A percentile compares a stretch with the other conserved stretches of the same genome.
phyloP scores from a whole-genome alignment of 2,113 vertebrate species.

The Mormoops blainvillei region DNA sequence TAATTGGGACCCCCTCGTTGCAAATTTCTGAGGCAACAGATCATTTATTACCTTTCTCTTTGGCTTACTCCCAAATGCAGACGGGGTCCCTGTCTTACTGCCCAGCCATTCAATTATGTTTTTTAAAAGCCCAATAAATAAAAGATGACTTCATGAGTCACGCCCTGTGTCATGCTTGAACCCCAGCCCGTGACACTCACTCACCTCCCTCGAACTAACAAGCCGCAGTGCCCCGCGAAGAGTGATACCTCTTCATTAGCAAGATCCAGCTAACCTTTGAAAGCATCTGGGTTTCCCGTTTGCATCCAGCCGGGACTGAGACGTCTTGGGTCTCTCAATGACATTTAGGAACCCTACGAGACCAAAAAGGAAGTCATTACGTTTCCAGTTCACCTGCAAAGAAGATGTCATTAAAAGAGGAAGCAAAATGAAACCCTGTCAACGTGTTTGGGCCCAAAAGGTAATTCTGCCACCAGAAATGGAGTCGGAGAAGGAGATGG shows the following conservation, averaged over 20 bases:
- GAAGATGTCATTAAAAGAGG: slow-evolving; percentile 87
- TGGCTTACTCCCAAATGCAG: slow-evolving; percentile 14
- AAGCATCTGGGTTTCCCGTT: slow-evolving; percentile 76
- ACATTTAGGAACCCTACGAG: slow-evolving; percentile 80
- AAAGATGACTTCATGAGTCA: slow-evolving; percentile 79
- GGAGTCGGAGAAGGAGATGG: slow-evolving; percentile 80
- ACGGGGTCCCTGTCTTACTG: slow-evolving; percentile 57
- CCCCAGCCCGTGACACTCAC: slow-evolving; percentile 81
- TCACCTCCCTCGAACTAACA: slow-evolving; percentile 78
- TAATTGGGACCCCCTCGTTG: neutral
- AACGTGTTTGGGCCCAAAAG: slow-evolving; percentile 90
- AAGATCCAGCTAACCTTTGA: slow-evolving; percentile 84
- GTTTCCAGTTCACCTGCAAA: slow-evolving; percentile 86
- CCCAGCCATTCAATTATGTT: slow-evolving; percentile 3
- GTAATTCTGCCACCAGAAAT: slow-evolving; percentile 87
- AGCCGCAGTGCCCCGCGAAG: slow-evolving; percentile 72
- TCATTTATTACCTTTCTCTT: slow-evolving; percentile 49
- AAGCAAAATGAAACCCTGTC: slow-evolving; percentile 93
- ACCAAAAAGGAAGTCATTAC: slow-evolving; percentile 84
- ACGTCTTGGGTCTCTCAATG: slow-evolving; percentile 80
- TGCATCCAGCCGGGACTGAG: slow-evolving; percentile 82
- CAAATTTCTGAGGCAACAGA: slow-evolving; percentile 15
- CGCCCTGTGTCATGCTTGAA: slow-evolving; percentile 73
- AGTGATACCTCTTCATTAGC: slow-evolving; percentile 83
- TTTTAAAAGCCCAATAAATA: slow-evolving; percentile 64